Base-by-base conservation (phyloP, 2,113 vertebrate genomes). In the Gorsachius goisagi region DNA sequence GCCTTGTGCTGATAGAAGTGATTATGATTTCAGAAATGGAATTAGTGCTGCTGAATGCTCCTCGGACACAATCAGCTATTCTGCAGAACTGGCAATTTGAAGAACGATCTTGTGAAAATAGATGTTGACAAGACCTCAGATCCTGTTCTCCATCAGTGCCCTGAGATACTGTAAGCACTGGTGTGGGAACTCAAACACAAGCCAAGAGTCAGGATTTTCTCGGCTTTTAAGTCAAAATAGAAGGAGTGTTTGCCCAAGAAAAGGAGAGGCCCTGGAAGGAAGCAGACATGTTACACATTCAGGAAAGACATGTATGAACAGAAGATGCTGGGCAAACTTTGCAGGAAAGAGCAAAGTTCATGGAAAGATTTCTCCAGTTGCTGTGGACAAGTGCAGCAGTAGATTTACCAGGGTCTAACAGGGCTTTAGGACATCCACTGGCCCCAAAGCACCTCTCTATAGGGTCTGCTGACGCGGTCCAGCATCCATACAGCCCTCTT, bases 161-260 rank as follows among this genome's bases (percentile, higher is more conserved):
- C 73, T 68, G 82, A 94, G 69, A 77, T 83, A 74, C 44, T 24
- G 66, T 74, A 73, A 96, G 90, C 76, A 88, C 28, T 58, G 33
- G 20, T 39, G 95, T 74, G 84, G 88, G 78, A 87, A 95, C 62
- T 74, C 94, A 95, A 95, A 89, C 74, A 72, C 68, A 88, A 91
- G 85, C 81, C 85, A 78, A 95, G 67, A 97, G 28, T 69, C 15
- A 18, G 75, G 93, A 55, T 91, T 95, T 95, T 90, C 72, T 96
- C 58, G 7, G 69, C 58, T 93, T 97, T 83, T 79, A 79, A 39
- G 72, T 75, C 6, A 37, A 82, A 95, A 96, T 35, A 77, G 74
- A 90, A 90, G 67, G 58, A 90, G 52, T 95, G 89, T 97, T 97
- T 97, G 72, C 80, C 79, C 95, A 90, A 76, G 82, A 64, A 44